Evolutionary conservation across 2,797 vertebrate genomes (phyloP), one percentile per base, ranked within the genome.

Genomic region (Lophotriccus pileatus): DNA sequence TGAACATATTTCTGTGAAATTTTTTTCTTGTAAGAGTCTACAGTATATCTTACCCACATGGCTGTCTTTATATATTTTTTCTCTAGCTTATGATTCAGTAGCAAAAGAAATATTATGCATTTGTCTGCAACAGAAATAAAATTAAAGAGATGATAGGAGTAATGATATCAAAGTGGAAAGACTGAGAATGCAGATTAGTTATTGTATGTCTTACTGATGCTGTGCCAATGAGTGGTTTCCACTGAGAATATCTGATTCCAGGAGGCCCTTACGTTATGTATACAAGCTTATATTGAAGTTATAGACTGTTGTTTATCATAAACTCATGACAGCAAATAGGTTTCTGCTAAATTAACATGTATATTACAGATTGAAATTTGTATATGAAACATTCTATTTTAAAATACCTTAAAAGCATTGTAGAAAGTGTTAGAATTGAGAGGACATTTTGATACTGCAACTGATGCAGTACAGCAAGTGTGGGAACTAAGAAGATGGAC

Each of bases 61-160:
- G 6, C 47, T 87, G 28, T 72, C n/a, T 91, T 64, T 60, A 44
- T 75, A 83, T 94, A 53, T 93, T 90, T 96, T 80, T 21, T 83
- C 36, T 80, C 64, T 58, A 50, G 30, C 3, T 87, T 92, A 60
- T 41, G 77, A 81, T 75, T 81, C 49, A 39, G 10, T 62, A 58
- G 46, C 28, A 67, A 68, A 92, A 76, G 9, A 72, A 63, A 24
- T 53, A 58, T 3, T 36, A 6, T 7, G 3, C 62, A 53, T 75
- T 81, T 93, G 12, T 86, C 21, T 90, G 52, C 70, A 77, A 60
- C n/a, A 84, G 59, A 94, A 90, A 50, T 53, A 50, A 82, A 84
- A 78, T 43, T 30, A 47, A 73, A 53, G 23, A 66, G 39, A 50
- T 83, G 56, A 50, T 95, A 72, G 75, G 21, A 89, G n/a, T 83